Evolutionary conservation across 1,140 invertebrate species (phyloP).

Genomic region (Armadillidium nasatum): DNA sequence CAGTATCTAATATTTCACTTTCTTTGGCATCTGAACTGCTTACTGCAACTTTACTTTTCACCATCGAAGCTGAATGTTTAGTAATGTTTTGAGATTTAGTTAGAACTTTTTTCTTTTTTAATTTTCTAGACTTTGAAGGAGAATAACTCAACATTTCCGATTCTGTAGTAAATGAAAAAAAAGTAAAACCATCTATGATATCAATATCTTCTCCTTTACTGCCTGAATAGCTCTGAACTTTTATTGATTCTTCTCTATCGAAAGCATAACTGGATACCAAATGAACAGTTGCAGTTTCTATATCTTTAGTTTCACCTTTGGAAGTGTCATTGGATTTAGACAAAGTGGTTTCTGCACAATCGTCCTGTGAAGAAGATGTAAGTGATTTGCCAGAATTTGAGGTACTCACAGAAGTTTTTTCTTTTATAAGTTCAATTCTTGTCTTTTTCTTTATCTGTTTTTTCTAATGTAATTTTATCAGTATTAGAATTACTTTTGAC

Average conservation of each 20-base stretch:
- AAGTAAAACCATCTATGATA: background rate
- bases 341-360: too few relatives aligned
- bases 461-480: too few relatives aligned
- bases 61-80: too few relatives aligned
- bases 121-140: background rate
- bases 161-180: background rate
- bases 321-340: background rate
- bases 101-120: background rate
- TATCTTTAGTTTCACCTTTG: background rate
- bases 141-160: background rate
- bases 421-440: background rate
- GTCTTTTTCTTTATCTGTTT: background rate
- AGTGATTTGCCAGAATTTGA: too few relatives aligned
- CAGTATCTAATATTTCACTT: too few relatives aligned
- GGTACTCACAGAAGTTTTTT: too few relatives aligned
- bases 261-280: slow-evolving; percentile 1
- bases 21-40: too few relatives aligned
- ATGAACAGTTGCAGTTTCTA: background rate
- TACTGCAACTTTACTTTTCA: background rate
- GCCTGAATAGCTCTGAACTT: background rate
- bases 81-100: background rate
- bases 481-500: too few relatives aligned
- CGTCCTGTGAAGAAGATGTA: too few relatives aligned
- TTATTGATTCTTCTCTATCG: background rate
- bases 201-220: slow-evolving; percentile 1